These are phyloP conservation scores for Merops nubicus DNA, from an alignment of 2,113 vertebrate genomes.

Conservation along the genomic window DNA sequence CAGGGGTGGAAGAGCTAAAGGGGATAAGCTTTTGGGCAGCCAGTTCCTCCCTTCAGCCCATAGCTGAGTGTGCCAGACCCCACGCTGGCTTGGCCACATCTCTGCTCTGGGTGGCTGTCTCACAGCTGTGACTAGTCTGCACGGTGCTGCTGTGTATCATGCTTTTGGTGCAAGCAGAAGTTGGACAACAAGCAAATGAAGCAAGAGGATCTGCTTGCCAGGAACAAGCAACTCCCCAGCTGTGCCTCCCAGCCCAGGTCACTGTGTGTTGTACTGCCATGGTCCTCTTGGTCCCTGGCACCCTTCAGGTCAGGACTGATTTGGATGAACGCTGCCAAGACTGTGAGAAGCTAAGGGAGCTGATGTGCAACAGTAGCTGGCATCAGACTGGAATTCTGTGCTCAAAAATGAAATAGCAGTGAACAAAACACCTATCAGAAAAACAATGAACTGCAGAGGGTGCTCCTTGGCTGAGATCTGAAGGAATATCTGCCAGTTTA, in stretches of 20 bases:
- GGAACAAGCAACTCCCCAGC: rapidly evolving
- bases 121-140: neutral
- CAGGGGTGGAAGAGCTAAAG: neutral
- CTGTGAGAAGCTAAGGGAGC: neutral
- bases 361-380: neutral
- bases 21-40: neutral
- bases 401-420: neutral
- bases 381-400: neutral
- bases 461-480: neutral
- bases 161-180: neutral
- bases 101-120: neutral
- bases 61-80: neutral
- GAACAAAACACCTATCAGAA: neutral
- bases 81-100: rapidly evolving
- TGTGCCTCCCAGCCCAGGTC: neutral
- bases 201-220: neutral
- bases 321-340: neutral
- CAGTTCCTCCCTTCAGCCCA: neutral
- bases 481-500: neutral
- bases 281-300: no score
- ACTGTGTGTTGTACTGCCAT: rapidly evolving
- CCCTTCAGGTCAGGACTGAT: neutral
- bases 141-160: neutral
- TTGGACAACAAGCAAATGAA: neutral
- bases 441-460: rapidly evolving